These are phyloP conservation scores for Gymnogyps californianus DNA, from an alignment of 2,113 vertebrate species.

Conservation along the genomic window DNA sequence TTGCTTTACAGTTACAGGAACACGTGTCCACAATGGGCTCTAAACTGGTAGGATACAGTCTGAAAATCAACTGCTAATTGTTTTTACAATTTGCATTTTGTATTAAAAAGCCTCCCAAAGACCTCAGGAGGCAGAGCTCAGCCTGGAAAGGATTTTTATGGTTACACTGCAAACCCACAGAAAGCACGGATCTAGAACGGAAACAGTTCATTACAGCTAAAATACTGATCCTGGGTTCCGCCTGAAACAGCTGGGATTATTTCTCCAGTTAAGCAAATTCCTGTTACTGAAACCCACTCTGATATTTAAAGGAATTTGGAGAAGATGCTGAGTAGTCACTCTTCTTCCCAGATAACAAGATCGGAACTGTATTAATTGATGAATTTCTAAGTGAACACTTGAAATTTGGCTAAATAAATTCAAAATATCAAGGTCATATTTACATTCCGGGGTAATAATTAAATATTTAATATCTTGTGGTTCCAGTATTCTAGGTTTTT, in stretches of 20 bases:
- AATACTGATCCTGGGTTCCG: neutral
- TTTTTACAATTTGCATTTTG: neutral
- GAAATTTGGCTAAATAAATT: neutral
- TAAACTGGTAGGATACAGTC: neutral
- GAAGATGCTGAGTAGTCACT: neutral
- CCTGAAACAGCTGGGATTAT: neutral
- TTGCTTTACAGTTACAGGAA: neutral
- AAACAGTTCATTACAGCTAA: neutral
- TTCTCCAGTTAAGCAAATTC: neutral
- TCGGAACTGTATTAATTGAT: neutral
- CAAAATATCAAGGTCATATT: neutral
- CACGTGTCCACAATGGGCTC: neutral
- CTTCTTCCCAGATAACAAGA: neutral
- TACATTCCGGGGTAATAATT: conserved; percentile 22
- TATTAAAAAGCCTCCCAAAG: neutral
- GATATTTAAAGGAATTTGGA: neutral
- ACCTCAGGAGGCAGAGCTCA: neutral
- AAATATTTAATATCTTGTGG: neutral
- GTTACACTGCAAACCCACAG: neutral
- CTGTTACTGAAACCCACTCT: neutral
- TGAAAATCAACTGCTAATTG: neutral
- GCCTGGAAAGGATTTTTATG: conserved; percentile 16
- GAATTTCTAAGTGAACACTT: neutral
- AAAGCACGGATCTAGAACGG: neutral
- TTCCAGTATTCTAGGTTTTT: conserved; percentile 10